Conservation (phyloP, 37 sponge, comb jelly and placozoan species). For the Haliclona indistincta region DNA sequence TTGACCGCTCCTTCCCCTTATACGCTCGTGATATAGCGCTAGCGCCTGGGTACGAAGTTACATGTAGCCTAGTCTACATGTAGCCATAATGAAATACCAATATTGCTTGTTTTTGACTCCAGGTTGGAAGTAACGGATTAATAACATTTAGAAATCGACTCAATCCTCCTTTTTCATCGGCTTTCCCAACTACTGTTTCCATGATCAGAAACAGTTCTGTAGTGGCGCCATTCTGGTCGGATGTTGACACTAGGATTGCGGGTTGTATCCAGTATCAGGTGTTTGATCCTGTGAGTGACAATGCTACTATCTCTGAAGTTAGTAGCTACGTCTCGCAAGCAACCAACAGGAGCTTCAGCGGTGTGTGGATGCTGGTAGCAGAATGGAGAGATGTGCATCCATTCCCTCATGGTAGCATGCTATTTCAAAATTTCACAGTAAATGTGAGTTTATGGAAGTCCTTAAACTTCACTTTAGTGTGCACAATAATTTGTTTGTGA, state of each 20-base stretch:
- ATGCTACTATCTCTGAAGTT: not conserved
- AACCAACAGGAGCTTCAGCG: conserved; percentile 36
- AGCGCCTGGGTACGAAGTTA: no score
- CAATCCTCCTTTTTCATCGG: not conserved
- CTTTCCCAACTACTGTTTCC: conserved; percentile 13
- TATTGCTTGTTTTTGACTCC: no score
- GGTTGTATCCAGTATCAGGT: conserved; percentile 53
- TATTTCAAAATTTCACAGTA: not conserved
- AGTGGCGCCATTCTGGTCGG: conserved; percentile 71
- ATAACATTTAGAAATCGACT: conserved; percentile 31
- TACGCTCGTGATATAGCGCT: no score
- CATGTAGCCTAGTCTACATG: no score
- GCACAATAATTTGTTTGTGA: no score
- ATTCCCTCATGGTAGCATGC: not conserved
- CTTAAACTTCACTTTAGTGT: no score
- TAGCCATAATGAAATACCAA: no score
- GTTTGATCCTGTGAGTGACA: not conserved
- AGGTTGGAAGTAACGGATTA: conserved; percentile 60
- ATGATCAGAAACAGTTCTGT: conserved; percentile 5
- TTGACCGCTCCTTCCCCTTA: no score
- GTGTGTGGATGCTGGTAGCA: conserved; percentile 57
- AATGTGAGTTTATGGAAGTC: no score
- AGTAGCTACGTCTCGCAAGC: conserved; percentile 17
- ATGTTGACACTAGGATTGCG: conserved; percentile 34
- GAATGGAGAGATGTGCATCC: conserved; percentile 41